phyloP scores from a whole-genome alignment of 2,888 invertebrate species.

The Epinotia brunnichana region DNA sequence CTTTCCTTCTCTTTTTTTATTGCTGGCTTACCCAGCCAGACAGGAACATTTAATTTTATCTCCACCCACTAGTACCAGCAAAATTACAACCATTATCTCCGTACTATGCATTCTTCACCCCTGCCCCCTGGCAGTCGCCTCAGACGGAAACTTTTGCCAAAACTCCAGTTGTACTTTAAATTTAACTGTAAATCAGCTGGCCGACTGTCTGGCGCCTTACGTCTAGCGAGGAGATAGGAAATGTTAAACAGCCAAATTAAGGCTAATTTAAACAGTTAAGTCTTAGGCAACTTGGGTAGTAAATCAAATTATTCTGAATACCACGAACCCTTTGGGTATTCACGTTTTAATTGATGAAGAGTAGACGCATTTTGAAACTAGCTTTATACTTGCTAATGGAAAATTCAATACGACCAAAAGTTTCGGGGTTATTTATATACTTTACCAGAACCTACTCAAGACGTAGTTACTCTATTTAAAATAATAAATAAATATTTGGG shows the following conservation, averaged over 20 bases:
- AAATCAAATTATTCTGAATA: constrained; percentile 3
- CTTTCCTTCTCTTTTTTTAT: too few species aligned
- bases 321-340: not conserved
- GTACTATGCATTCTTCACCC: not conserved
- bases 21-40: too few species aligned
- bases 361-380: not conserved
- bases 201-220: not conserved
- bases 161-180: constrained; percentile 18
- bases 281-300: not conserved
- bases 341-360: not conserved
- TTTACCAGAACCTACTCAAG: too few species aligned
- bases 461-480: too few species aligned
- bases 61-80: not conserved
- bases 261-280: constrained; percentile 7
- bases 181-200: constrained; percentile 24
- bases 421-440: too few species aligned
- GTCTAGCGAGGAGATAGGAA: constrained; percentile 19
- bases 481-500: too few species aligned
- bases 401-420: not conserved
- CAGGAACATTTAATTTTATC: not conserved
- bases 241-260: constrained; percentile 16
- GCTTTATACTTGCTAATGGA: not conserved
- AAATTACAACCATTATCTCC: not conserved
- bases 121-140: not conserved
- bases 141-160: constrained; percentile 8